These are phyloP conservation scores for Nyctalus aviator DNA, from an alignment of 2,797 vertebrate genomes.

Conservation along the genomic window DNA sequence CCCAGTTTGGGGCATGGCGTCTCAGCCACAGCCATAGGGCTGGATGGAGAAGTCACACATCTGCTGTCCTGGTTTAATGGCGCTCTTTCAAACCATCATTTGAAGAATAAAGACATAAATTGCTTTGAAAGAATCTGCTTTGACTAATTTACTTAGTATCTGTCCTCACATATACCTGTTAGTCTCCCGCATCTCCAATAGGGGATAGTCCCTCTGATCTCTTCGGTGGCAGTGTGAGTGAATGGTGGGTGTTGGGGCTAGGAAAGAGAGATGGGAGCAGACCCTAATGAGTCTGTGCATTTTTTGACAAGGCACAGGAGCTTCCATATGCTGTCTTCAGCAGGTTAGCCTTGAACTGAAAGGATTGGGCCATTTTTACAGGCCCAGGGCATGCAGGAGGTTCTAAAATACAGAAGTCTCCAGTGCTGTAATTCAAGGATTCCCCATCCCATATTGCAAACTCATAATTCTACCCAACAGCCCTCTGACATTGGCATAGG, in stretches of 20 bases:
- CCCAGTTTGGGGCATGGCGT: accelerated
- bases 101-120: no score
- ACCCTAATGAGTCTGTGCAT: no score
- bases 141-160: background rate
- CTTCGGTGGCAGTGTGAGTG: background rate
- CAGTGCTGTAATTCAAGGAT: background rate
- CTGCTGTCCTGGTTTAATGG: no score
- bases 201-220: background rate
- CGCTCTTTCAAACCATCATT: no score
- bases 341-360: background rate
- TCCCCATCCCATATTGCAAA: background rate
- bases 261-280: background rate
- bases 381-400: background rate
- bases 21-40: no score
- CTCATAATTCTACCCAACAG: background rate
- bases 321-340: background rate
- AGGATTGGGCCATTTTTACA: background rate
- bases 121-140: no score
- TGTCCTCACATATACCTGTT: background rate
- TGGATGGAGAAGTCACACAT: no score
- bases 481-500: background rate
- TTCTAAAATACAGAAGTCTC: background rate
- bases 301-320: background rate
- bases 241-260: background rate
- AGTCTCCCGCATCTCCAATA: background rate